phyloP scores from a whole-genome alignment of 2,888 invertebrate species.

The Scrobipalpa costella region DNA sequence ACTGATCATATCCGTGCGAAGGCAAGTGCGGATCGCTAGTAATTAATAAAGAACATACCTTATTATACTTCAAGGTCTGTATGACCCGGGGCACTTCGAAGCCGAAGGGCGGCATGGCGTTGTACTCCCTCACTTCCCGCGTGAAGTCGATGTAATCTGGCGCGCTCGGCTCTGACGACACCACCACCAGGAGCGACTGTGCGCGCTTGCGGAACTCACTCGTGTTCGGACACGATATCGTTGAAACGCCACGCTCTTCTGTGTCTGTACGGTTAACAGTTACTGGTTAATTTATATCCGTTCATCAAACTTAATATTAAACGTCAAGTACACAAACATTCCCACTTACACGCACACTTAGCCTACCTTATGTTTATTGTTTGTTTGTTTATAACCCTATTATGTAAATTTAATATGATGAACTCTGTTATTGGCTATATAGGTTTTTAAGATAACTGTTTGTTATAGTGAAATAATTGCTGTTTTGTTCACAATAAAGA shows the following conservation, averaged over 20 bases:
- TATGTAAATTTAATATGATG: too few species aligned
- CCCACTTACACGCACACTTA: too few species aligned
- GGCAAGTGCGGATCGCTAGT: too few species aligned
- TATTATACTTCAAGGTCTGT: conserved; percentile 66
- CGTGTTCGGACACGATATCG: conserved; percentile 80
- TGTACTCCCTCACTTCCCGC: conserved; percentile 89
- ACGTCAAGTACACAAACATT: too few species aligned
- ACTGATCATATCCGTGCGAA: too few species aligned
- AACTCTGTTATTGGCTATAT: too few species aligned
- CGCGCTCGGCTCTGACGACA: conserved; percentile 90
- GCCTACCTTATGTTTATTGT: too few species aligned
- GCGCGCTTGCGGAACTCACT: conserved; percentile 85
- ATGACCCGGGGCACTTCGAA: conserved; percentile 85
- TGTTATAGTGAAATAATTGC: too few species aligned
- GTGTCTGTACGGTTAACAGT: conserved; percentile 50
- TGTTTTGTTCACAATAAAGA: too few species aligned
- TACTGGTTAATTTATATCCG: not conserved
- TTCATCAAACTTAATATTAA: too few species aligned
- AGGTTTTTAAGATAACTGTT: too few species aligned
- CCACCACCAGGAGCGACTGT: conserved; percentile 92
- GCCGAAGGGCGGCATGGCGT: conserved; percentile 89
- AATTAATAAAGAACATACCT: conserved; percentile 55
- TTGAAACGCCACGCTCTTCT: conserved; percentile 67
- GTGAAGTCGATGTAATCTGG: conserved; percentile 88
- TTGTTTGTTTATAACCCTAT: too few species aligned